Evolutionary conservation across 1,140 invertebrate genomes (phyloP), one percentile per base, ranked within the genome.

Genomic region (Streblospio benedicti): DNA sequence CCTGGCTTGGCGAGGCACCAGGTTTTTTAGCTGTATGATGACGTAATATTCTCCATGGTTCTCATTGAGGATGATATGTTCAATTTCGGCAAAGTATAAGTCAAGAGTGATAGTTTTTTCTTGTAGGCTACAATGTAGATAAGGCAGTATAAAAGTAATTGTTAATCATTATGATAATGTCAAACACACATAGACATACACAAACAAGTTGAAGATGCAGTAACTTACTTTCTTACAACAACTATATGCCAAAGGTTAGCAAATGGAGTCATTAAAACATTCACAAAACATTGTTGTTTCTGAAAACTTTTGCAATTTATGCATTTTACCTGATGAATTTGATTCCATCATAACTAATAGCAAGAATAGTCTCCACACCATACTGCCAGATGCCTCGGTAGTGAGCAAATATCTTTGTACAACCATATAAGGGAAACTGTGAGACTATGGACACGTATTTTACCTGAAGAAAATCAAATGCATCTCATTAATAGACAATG

Each of bases 341-440:
- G 54, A 97, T 83, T 47, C 92, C 92, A 62, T 94, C 90, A 68
- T 86, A 85, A 69, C 92, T 93, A n/a, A 97, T 85, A 18, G 92
- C 93, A 14, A 96, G 79, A 14, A 91, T 83, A 5, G 84, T 70
- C 54, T 79, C 80, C 65, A 83, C 83, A 35, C 82, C 90, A 71
- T 93, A 93, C 5, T 88, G 89, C 89, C 92, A 91, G 71, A 91
- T 89, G 2, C 90, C 90, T 63, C 91, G 85, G 73, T 95, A 95
- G 0, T 87, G 88, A 30, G 95, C 93, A 33, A 86, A 86, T 76
- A 91, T 96, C 80, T 95, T 86, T 0, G 92, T 93, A 51, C 91
- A 93, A 1, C 93, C 93, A 71, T 96, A 96, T 0, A 96, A 80
- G 0, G 93, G 91, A 76, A 94, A 97, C 76, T 97, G 93, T 90